phyloP scores from a whole-genome alignment of 2,797 vertebrate species.

The Neopelma chrysocephalum region DNA sequence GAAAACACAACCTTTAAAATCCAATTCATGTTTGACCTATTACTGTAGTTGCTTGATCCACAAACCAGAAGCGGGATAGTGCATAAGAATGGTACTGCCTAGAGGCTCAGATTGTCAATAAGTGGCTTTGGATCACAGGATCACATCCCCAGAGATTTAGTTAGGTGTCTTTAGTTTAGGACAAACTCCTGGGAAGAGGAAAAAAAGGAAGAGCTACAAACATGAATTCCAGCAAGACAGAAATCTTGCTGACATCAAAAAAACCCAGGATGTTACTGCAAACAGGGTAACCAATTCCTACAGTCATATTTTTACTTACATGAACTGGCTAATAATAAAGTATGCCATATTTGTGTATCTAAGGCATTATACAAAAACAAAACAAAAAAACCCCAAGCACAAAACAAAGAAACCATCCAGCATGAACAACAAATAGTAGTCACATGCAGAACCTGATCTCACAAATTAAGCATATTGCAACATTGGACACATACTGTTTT shows the following conservation, averaged over 20 bases:
- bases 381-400: neutral
- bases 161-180: neutral
- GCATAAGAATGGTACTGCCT: neutral
- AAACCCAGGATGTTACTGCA: neutral
- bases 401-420: neutral
- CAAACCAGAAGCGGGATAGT: neutral
- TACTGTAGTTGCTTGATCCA: neutral
- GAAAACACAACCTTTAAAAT: neutral
- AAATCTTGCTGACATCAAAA: neutral
- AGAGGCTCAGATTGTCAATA: neutral
- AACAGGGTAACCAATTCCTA: neutral
- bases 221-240: neutral
- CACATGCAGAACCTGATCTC: neutral
- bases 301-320: neutral
- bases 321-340: neutral
- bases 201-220: neutral
- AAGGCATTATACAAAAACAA: neutral
- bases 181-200: neutral
- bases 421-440: neutral
- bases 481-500: neutral
- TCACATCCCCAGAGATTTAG: neutral
- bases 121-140: neutral
- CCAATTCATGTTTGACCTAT: neutral
- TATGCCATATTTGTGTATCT: neutral
- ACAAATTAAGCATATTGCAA: neutral